Evolutionary conservation across 1,140 invertebrate species (phyloP).

Genomic region (Argopecten irradians): DNA sequence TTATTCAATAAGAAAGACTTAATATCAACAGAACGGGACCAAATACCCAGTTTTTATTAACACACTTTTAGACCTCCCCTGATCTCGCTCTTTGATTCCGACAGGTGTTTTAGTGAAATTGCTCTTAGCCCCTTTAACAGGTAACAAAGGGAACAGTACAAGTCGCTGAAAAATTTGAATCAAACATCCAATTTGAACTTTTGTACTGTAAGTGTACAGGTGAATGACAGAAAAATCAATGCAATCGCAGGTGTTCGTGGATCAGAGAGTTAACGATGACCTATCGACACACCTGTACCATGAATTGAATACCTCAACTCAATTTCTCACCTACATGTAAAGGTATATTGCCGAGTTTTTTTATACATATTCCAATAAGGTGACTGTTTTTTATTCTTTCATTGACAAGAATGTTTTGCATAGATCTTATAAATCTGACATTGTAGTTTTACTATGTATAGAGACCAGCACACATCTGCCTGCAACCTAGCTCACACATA

Average conservation of each 20-base stretch:
- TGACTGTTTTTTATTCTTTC: neutral
- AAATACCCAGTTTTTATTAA: neutral
- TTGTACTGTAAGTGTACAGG: neutral
- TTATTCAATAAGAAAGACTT: neutral
- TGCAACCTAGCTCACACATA: neutral
- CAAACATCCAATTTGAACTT: neutral
- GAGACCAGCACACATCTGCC: neutral
- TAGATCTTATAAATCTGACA: neutral
- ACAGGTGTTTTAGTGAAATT: neutral
- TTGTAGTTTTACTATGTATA: neutral
- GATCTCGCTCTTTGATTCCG: neutral
- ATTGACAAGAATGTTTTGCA: neutral
- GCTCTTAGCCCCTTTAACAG: neutral
- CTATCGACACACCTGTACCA: neutral
- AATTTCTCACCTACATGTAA: slow-evolving; percentile 17
- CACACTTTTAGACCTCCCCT: neutral
- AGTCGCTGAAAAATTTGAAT: neutral
- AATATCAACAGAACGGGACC: neutral
- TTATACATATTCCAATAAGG: neutral
- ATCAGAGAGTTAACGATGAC: neutral
- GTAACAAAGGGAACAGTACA: neutral
- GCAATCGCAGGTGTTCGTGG: neutral
- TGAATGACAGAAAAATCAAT: slow-evolving; percentile 8
- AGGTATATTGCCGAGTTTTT: neutral
- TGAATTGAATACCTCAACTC: neutral